These are phyloP conservation scores for Trialeurodes vaporariorum DNA, from an alignment of 1,140 invertebrate species.

Conservation along the genomic window DNA sequence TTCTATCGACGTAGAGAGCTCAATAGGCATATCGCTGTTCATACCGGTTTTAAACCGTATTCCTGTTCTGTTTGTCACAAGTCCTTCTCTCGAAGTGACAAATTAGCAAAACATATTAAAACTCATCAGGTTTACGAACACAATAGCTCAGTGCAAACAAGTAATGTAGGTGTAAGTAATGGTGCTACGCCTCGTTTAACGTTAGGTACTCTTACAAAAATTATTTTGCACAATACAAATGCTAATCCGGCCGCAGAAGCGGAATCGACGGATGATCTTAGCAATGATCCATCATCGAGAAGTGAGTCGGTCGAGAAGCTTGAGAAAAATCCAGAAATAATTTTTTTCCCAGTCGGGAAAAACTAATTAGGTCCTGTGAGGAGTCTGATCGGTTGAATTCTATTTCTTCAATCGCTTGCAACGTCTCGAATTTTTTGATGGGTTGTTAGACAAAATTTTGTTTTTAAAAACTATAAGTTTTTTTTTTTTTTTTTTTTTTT, in stretches of 20 bases:
- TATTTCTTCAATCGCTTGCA: no score
- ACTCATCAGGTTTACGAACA: background rate
- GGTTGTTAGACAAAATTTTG: no score
- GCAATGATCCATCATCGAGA: background rate
- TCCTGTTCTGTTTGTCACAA: slow-evolving; percentile 25
- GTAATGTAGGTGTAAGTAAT: background rate
- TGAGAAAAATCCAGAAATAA: background rate
- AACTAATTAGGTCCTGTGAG: no score
- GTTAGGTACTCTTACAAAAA: background rate
- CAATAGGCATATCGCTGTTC: slow-evolving; percentile 33
- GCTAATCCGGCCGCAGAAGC: background rate
- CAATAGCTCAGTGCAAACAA: background rate
- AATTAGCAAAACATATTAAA: slow-evolving; percentile 22
- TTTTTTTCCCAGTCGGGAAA: background rate
- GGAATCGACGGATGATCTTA: background rate
- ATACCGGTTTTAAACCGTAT: slow-evolving; percentile 34
- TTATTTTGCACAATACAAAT: background rate
- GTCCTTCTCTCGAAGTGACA: slow-evolving; percentile 26
- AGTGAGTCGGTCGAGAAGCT: background rate
- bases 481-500: background rate
- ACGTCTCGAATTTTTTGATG: no score
- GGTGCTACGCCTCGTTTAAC: background rate
- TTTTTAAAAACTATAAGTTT: no score
- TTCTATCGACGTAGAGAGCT: slow-evolving; percentile 10
- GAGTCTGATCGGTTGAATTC: no score